Conservation (phyloP, 2,888 invertebrate species). For the Dendrolimus pini region DNA sequence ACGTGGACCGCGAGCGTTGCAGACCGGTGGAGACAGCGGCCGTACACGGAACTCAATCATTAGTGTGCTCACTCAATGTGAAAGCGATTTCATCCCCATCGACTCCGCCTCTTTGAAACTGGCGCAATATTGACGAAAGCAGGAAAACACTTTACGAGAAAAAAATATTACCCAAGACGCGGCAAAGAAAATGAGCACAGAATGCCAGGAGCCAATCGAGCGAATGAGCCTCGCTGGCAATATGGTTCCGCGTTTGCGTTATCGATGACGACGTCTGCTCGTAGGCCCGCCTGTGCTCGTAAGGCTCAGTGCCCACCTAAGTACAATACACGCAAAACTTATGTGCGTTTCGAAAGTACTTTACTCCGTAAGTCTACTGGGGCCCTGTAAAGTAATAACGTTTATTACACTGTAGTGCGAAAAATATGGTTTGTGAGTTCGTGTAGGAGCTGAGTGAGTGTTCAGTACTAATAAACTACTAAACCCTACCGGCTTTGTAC, state of each 20-base stretch:
- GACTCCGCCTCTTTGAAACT: slow-evolving; percentile 62
- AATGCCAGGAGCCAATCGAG: slow-evolving; percentile 65
- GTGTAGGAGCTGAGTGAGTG: too few species aligned
- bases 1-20: slow-evolving; percentile 20
- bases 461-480: too few species aligned
- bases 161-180: slow-evolving; percentile 59
- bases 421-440: too few species aligned
- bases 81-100: slow-evolving; percentile 69
- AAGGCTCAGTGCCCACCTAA: too few species aligned
- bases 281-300: neutral
- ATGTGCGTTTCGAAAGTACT: too few species aligned
- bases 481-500: too few species aligned
- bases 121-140: slow-evolving; percentile 72
- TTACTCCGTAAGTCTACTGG: too few species aligned
- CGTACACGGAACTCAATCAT: slow-evolving; percentile 71
- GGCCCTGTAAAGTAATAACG: too few species aligned
- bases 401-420: too few species aligned
- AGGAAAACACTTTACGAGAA: slow-evolving; percentile 67
- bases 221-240: slow-evolving; percentile 55
- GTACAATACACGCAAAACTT: too few species aligned
- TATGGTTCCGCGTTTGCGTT: slow-evolving; percentile 58
- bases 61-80: slow-evolving; percentile 73
- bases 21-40: slow-evolving; percentile 18
- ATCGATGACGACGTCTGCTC: slow-evolving; percentile 43
- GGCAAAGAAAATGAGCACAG: slow-evolving; percentile 62